phyloP scores from a whole-genome alignment of 2,797 vertebrate species.

The Cichlasoma orientale region DNA sequence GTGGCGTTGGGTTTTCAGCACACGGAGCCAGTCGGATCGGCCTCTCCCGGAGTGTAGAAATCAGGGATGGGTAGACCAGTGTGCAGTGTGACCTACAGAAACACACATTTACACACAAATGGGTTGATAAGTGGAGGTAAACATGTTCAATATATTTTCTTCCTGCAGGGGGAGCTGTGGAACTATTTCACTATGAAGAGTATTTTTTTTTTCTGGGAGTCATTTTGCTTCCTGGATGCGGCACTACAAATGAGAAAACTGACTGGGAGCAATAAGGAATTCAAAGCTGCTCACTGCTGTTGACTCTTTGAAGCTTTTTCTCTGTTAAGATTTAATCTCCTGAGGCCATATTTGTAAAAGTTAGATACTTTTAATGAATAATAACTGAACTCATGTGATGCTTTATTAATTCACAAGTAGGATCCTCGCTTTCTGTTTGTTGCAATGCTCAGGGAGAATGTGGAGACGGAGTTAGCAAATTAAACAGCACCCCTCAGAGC shows the following conservation, averaged over 20 bases:
- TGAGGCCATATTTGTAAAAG: conserved; percentile 34
- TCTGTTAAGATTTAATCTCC: conserved; percentile 44
- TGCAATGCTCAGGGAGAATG: fast-evolving
- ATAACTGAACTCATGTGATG: not conserved
- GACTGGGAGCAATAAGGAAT: conserved; percentile 20
- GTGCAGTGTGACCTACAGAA: conserved; percentile 91
- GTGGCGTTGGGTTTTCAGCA: conserved; percentile 65
- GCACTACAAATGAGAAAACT: conserved; percentile 26
- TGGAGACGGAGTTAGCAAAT: not conserved
- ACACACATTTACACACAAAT: conserved; percentile 16
- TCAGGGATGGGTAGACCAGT: conserved; percentile 94
- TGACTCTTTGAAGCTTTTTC: conserved; percentile 44
- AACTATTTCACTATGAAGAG: not conserved
- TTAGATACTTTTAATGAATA: conserved; percentile 22
- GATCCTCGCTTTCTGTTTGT: not conserved
- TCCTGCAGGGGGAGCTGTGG: conserved; percentile 60
- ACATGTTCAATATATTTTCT: not conserved
- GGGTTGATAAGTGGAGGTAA: not conserved
- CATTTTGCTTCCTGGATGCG: conserved; percentile 12
- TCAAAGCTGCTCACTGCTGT: conserved; percentile 42
- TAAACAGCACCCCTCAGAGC: not conserved
- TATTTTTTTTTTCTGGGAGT: not conserved
- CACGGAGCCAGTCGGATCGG: conserved; percentile 77
- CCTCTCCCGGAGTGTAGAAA: conserved; percentile 88
- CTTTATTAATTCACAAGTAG: conserved; percentile 16